Conservation (phyloP, 2,888 invertebrate species). For the Carpatolechia fugitivella region DNA sequence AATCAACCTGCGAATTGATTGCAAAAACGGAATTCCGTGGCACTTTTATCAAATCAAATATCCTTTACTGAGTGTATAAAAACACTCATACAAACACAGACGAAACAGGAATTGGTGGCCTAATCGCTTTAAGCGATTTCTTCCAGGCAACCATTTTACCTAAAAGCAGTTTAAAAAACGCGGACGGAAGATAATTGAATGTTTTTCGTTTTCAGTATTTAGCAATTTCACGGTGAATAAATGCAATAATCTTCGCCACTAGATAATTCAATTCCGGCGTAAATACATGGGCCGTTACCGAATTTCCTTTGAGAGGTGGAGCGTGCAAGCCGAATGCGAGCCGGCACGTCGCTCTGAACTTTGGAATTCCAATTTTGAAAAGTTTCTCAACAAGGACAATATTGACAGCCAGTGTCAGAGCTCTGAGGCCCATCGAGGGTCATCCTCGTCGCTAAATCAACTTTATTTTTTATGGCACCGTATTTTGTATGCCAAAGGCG, state of each 20-base stretch:
- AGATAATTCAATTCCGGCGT: conserved; percentile 72
- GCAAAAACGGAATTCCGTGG: neutral
- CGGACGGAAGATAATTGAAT: conserved; percentile 31
- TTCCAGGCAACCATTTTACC: too few species aligned
- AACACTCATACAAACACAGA: too few species aligned
- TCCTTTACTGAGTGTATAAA: too few species aligned
- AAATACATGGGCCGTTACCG: conserved; percentile 69
- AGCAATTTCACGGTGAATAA: conserved; percentile 67
- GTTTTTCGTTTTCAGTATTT: conserved; percentile 49
- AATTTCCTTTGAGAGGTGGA: conserved; percentile 76
- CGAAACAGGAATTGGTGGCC: too few species aligned
- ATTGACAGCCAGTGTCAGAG: conserved; percentile 71
- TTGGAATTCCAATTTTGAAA: conserved; percentile 79
- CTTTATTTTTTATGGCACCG: conserved; percentile 24
- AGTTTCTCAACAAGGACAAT: conserved; percentile 73
- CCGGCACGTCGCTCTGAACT: conserved; percentile 73
- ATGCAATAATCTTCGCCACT: conserved; percentile 68
- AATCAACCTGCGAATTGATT: too few species aligned
- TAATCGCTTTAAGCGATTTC: too few species aligned
- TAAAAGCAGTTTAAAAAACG: conserved; percentile 14
- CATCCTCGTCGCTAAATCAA: conserved; percentile 39
- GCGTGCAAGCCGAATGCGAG: conserved; percentile 62
- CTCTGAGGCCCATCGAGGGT: conserved; percentile 48
- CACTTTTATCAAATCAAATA: neutral
- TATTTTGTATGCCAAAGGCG: neutral